Percentiles rank a stretch among this genome's conserved stretches.
These are phyloP conservation scores for Drosophila emarginata DNA, from an alignment of 2,888 invertebrate genomes.

Conservation along the genomic window DNA sequence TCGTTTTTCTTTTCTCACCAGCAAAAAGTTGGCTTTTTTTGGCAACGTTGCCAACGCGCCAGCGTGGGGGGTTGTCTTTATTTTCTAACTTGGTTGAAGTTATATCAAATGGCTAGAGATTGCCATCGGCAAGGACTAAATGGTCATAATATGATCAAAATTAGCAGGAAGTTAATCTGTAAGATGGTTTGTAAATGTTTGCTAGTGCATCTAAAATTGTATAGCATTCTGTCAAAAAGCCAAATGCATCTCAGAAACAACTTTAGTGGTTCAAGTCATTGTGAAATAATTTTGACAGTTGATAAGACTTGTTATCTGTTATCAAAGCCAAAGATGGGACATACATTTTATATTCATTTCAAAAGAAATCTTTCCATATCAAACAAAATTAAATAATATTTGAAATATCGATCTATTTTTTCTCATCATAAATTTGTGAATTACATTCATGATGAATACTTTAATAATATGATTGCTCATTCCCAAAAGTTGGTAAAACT, in stretches of 20 bases:
- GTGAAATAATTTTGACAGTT: too few species aligned
- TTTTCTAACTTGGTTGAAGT: not conserved
- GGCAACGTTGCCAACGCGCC: conserved; percentile 33
- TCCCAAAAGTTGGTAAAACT: not conserved
- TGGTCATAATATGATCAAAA: not conserved
- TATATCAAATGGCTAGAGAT: not conserved
- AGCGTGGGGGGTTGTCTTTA: too few species aligned
- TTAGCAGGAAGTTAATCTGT: not conserved
- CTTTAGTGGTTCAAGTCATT: too few species aligned
- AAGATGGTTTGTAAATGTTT: not conserved
- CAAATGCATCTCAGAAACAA: not conserved
- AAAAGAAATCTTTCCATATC: too few species aligned
- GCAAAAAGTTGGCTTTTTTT: conserved; percentile 22
- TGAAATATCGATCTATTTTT: too few species aligned
- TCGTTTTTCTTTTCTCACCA: not conserved
- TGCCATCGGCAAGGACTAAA: not conserved
- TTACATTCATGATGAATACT: too few species aligned
- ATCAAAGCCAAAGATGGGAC: too few species aligned
- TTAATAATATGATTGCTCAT: too few species aligned
- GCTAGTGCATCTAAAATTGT: not conserved
- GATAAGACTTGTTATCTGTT: too few species aligned
- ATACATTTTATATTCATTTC: too few species aligned
- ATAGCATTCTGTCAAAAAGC: not conserved
- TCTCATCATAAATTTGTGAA: too few species aligned
- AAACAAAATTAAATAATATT: too few species aligned